These are phyloP conservation scores for Mactra quadrangularis DNA, from an alignment of 1,140 invertebrate species.

Conservation along the genomic window DNA sequence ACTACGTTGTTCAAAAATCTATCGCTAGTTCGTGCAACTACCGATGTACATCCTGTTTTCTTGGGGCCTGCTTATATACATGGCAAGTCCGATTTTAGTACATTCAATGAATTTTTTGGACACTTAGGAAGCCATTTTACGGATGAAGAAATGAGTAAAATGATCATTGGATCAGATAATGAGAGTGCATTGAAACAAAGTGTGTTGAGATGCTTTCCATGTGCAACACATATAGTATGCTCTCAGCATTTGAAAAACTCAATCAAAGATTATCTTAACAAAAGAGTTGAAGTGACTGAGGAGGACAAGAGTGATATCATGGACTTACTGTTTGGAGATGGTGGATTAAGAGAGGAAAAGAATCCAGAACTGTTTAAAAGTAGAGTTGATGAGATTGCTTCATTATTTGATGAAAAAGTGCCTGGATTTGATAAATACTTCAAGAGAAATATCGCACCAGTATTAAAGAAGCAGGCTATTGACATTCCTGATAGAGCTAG, in stretches of 20 bases:
- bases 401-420: background rate
- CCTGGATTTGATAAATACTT: background rate
- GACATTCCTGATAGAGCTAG: background rate
- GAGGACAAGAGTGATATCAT: background rate
- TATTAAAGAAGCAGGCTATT: constrained; percentile 13
- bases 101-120: constrained; percentile 9
- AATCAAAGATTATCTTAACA: constrained; percentile 4
- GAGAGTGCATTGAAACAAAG: background rate
- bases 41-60: background rate
- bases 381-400: background rate
- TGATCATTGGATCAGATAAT: background rate
- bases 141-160: constrained; percentile 8
- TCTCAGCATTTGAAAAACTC: constrained; percentile 5
- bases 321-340: background rate
- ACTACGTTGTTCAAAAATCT: constrained; percentile 7
- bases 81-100: constrained; percentile 23
- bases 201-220: background rate
- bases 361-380: constrained; percentile 1
- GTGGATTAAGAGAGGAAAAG: background rate
- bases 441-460: background rate
- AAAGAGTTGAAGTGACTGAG: background rate
- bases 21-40: background rate
- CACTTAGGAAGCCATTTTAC: constrained; percentile 7
- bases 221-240: constrained; percentile 5
- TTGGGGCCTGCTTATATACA: constrained; percentile 1